Conservation (phyloP, 1,140 invertebrate species). For the Panagrolaimus sp. region DNA sequence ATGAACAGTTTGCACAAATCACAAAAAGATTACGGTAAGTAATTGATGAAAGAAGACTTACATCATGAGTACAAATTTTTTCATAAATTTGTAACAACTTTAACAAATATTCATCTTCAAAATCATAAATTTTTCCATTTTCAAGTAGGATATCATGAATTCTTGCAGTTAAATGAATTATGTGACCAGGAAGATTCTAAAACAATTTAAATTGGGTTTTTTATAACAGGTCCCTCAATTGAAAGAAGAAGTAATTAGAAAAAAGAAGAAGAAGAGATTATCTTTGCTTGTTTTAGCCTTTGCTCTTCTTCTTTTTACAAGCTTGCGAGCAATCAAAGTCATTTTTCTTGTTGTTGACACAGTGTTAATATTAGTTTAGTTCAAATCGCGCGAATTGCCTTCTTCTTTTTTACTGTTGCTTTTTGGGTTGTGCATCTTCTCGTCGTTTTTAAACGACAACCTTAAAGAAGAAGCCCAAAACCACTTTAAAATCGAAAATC, state of each 20-base stretch:
- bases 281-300: not conserved
- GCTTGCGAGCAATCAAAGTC: not conserved
- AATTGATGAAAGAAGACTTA: conserved; percentile 15
- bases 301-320: not conserved
- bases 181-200: conserved; percentile 32
- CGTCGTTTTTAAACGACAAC: too few relatives aligned
- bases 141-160: conserved; percentile 25
- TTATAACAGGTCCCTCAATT: not conserved
- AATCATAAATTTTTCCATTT: conserved; percentile 15
- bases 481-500: too few relatives aligned
- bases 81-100: conserved; percentile 37
- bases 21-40: not conserved
- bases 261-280: too few relatives aligned
- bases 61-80: conserved; percentile 26
- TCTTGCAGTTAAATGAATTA: conserved; percentile 23
- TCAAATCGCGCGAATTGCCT: not conserved
- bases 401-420: too few relatives aligned
- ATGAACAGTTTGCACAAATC: too few relatives aligned
- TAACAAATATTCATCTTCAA: conserved; percentile 34
- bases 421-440: too few relatives aligned
- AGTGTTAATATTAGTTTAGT: not conserved
- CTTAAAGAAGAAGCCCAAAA: too few relatives aligned
- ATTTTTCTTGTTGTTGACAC: not conserved
- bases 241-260: too few relatives aligned
- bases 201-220: not conserved